phyloP scores from a whole-genome alignment of 2,888 invertebrate species.

The Drosophila meridionalis region DNA sequence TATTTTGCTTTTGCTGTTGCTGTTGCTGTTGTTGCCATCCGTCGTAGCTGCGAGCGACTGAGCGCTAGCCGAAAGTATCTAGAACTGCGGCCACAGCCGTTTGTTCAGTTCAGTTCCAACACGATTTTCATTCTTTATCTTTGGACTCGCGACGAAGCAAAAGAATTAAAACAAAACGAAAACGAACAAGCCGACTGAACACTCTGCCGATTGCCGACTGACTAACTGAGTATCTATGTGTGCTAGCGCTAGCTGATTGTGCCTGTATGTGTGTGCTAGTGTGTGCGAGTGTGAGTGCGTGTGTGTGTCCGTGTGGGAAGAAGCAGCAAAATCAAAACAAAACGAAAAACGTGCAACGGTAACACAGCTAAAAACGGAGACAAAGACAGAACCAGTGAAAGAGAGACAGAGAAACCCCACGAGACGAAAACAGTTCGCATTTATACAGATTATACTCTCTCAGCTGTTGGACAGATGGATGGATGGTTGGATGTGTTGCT shows the following conservation, averaged over 20 bases:
- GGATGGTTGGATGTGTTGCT: slow-evolving; percentile 11
- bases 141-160: slow-evolving; percentile 60
- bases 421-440: slow-evolving; percentile 1
- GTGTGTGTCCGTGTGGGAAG: slow-evolving; percentile 39
- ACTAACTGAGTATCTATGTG: slow-evolving; percentile 42
- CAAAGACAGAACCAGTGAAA: neutral
- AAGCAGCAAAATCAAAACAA: slow-evolving; percentile 77
- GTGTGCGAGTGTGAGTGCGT: neutral
- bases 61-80: slow-evolving; percentile 79
- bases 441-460: slow-evolving; percentile 28
- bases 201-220: slow-evolving; percentile 16
- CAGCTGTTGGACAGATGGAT: slow-evolving; percentile 43
- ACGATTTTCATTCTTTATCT: slow-evolving; percentile 70
- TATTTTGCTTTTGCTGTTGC: neutral
- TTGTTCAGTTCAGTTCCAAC: slow-evolving; percentile 35
- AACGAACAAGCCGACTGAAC: slow-evolving; percentile 40
- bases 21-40: slow-evolving; percentile 15
- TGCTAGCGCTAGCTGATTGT: slow-evolving; percentile 17
- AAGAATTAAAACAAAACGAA: slow-evolving; percentile 79
- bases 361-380: slow-evolving; percentile 42
- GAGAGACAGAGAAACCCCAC: slow-evolving; percentile 13
- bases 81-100: slow-evolving; percentile 69
- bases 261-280: slow-evolving; percentile 3
- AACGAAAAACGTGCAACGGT: slow-evolving; percentile 76
- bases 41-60: slow-evolving; percentile 67